These are phyloP conservation scores for Nicator chloris DNA, from an alignment of 2,113 vertebrate species.

Conservation along the genomic window DNA sequence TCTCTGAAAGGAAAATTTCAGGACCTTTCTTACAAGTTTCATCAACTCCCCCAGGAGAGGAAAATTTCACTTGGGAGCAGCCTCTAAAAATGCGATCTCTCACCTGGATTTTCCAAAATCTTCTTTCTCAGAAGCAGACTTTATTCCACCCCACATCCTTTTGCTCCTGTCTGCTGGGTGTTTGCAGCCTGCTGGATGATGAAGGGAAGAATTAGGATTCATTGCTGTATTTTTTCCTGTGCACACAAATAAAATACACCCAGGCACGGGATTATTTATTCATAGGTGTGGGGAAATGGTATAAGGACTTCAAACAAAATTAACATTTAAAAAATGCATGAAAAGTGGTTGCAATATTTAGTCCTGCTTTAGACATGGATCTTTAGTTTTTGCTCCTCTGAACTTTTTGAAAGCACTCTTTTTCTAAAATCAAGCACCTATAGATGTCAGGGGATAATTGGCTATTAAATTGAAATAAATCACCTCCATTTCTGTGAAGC, in stretches of 20 bases:
- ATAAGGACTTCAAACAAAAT: conserved; percentile 70
- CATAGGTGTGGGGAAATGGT: conserved; percentile 56
- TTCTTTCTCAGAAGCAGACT: background rate
- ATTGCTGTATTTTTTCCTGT: conserved; percentile 14
- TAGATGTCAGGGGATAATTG: background rate
- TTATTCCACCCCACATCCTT: background rate
- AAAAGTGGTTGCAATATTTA: conserved; percentile 61
- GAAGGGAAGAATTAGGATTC: conserved; percentile 45
- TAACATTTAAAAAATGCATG: conserved; percentile 72
- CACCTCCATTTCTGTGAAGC: background rate
- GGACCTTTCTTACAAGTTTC: background rate
- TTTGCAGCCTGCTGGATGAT: background rate
- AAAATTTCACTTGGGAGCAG: background rate
- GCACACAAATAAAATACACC: background rate
- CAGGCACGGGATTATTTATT: conserved; percentile 61
- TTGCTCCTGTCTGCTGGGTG: background rate
- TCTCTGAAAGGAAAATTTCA: background rate
- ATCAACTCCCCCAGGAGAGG: background rate
- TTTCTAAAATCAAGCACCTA: background rate
- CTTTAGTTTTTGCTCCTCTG: conserved; percentile 5
- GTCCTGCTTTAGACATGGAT: conserved; percentile 31
- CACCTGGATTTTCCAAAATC: background rate
- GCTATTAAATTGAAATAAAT: background rate
- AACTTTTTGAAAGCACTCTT: background rate
- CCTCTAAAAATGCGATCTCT: background rate